Percentiles rank a stretch among this genome's conserved stretches.
These are phyloP conservation scores for Paralichthys olivaceus DNA, from an alignment of 2,113 vertebrate genomes.

Conservation along the genomic window DNA sequence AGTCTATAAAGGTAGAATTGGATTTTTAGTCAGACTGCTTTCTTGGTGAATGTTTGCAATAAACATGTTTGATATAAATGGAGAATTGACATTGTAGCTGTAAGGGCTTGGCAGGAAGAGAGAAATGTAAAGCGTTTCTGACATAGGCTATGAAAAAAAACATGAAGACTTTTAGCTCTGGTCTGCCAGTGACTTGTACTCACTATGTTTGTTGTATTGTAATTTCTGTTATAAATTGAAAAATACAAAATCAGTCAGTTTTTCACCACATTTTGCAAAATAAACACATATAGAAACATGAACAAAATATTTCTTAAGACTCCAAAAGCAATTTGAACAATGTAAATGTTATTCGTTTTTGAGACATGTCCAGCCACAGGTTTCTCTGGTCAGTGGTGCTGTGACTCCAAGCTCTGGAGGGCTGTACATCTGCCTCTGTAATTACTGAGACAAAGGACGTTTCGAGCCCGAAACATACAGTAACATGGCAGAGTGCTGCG, in stretches of 20 bases:
- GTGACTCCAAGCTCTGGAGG: conserved; percentile 67
- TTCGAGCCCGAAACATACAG: conserved; percentile 61
- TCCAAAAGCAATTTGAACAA: no score
- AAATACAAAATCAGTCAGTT: no score
- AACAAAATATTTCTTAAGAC: no score
- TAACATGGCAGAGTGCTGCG: conserved; percentile 31
- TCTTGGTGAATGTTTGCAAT: conserved; percentile 11
- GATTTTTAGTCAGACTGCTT: conserved; percentile 1
- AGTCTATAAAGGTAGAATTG: conserved; percentile 4
- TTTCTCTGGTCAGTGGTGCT: conserved; percentile 63
- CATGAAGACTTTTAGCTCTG: conserved; percentile 33
- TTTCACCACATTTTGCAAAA: no score
- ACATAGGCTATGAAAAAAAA: conserved; percentile 62
- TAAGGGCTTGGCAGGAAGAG: conserved; percentile 51
- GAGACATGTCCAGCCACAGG: conserved; percentile 49
- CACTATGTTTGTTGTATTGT: not conserved
- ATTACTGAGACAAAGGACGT: conserved; percentile 75
- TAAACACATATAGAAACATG: no score
- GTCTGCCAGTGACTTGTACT: no score
- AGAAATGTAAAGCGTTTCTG: conserved; percentile 67
- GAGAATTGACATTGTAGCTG: conserved; percentile 55
- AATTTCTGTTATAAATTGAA: no score
- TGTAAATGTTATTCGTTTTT: no score
- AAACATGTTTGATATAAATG: conserved; percentile 41
- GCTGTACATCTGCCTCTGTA: conserved; percentile 75